These are phyloP conservation scores for Paedocypris sp. DNA, from an alignment of 2,113 vertebrate genomes.

Conservation along the genomic window DNA sequence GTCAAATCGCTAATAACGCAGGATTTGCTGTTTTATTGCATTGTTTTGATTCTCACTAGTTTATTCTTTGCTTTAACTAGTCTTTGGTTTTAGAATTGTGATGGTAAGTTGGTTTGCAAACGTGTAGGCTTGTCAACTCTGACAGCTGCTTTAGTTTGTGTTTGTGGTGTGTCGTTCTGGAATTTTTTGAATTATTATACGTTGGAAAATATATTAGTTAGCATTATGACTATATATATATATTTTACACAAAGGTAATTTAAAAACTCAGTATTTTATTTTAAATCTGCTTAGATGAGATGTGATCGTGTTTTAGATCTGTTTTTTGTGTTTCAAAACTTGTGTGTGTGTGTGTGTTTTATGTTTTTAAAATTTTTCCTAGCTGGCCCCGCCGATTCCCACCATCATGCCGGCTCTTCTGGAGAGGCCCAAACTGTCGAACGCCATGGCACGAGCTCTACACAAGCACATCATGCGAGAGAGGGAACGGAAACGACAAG, in stretches of 20 bases:
- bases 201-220: too few species aligned
- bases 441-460: constrained; percentile 83
- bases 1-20: not conserved
- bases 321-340: not conserved
- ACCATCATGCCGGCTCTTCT: constrained; percentile 81
- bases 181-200: not conserved
- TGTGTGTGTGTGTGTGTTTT: not conserved
- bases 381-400: constrained; percentile 64
- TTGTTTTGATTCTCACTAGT: not conserved
- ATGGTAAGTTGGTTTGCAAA: constrained; percentile 21
- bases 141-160: constrained; percentile 7
- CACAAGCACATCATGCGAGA: constrained; percentile 91
- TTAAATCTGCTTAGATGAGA: too few species aligned
- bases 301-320: too few species aligned
- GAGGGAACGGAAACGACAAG: constrained; percentile 82
- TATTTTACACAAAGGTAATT: too few species aligned
- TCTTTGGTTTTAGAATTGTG: constrained; percentile 23
- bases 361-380: not conserved
- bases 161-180: not conserved
- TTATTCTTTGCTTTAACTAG: constrained; percentile 11
- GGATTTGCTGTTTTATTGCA: not conserved
- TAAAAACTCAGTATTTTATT: too few species aligned
- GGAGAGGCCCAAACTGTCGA: constrained; percentile 87
- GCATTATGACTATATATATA: too few species aligned
- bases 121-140: constrained; percentile 1